Percentiles rank a stretch among this genome's conserved stretches.
Conservation (phyloP, 2,888 invertebrate species). For the Tetragonula carbonaria region DNA sequence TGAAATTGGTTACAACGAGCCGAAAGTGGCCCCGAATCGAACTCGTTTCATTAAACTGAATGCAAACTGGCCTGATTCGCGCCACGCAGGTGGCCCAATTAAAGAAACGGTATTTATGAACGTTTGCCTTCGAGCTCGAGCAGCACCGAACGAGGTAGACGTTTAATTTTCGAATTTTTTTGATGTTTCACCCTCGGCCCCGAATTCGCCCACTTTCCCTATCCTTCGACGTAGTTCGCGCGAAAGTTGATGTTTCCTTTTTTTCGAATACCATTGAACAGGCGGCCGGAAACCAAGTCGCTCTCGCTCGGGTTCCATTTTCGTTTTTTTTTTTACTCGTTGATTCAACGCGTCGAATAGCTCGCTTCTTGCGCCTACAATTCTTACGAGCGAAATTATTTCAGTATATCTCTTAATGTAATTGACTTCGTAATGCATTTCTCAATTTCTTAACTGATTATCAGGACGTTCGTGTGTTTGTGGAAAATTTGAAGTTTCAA, state of each 20-base stretch:
- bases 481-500: no score
- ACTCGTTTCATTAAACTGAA: slow-evolving; percentile 37
- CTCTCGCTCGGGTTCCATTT: not conserved
- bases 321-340: not conserved
- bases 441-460: no score
- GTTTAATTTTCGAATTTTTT: slow-evolving; percentile 30
- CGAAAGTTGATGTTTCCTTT: slow-evolving; percentile 26
- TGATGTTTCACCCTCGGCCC: not conserved
- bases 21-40: slow-evolving; percentile 14
- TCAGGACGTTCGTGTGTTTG: no score
- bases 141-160: not conserved
- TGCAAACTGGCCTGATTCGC: slow-evolving; percentile 21
- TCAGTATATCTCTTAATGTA: no score
- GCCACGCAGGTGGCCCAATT: slow-evolving; percentile 24
- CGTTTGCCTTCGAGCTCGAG: not conserved
- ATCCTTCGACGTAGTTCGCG: not conserved
- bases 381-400: no score
- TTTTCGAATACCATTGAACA: slow-evolving; percentile 18
- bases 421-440: no score
- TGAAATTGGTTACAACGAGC: slow-evolving; percentile 28
- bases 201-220: not conserved
- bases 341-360: not conserved
- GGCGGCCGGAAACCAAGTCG: slow-evolving; percentile 14
- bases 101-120: slow-evolving; percentile 33
- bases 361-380: not conserved